Evolutionary conservation across 2,113 vertebrate genomes (phyloP), one percentile per base, ranked within the genome.

Genomic region (Pollachius pollachius): DNA sequence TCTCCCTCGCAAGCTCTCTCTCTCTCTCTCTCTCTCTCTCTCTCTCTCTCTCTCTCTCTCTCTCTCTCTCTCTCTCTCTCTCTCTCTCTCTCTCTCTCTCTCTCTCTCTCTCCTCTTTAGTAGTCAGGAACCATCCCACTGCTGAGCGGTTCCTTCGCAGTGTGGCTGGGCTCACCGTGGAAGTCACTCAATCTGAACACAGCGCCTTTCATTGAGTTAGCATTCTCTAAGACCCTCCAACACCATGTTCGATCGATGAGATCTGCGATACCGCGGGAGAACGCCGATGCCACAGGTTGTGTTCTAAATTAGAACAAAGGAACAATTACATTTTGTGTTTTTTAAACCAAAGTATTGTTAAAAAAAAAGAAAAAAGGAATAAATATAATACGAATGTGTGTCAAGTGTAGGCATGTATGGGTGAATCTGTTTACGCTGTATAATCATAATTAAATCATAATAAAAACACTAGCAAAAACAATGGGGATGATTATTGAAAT

Each of bases 51-150:
- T 58, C 69, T 34, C 71, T 68, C 73, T 75, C 48, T 19, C 77
- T 48, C 8, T 48, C 79, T 6, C 76, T 82, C 85, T 86, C 75
- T 83, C 60, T 69, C 83, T 74, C 71, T 74, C 84, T 83, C 70
- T 72, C 74, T 80, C 71, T 67, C 84, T 69, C 69, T 67, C 81
- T 65, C 68, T 73, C 34, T 75, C 74, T 15, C 52, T 64, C 80
- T 75, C 68, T 8, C 84, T 84, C 82, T 83, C 76, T 85, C 75
- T 67, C 78, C 92, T 94, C 89, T 91, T 94, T 94, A 94, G 92
- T 92, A 94, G 92, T 94, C 92, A 92, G 90, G 87, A 92, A 91
- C 86, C 92, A 94, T 94, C 91, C 91, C 89, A 91, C 92, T 92
- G 91, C 92, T 84, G 91, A 92, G 88, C 85, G 88, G 87, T 86